Conservation (phyloP, 2,113 vertebrate genomes). For the Budorcas taxicolor region DNA sequence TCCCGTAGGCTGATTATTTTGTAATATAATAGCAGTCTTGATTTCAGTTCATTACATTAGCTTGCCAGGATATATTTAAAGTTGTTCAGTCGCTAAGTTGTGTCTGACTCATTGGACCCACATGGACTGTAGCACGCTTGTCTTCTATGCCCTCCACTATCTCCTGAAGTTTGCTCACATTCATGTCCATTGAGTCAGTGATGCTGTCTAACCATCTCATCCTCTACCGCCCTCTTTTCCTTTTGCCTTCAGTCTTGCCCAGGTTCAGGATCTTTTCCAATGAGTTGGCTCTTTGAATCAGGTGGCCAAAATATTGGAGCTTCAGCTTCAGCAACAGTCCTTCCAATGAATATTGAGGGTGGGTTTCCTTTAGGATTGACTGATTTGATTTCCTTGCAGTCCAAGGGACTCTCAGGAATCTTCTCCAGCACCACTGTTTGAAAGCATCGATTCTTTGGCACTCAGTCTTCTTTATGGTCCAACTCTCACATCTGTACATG, state of each 20-base stretch:
- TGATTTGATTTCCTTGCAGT: background rate
- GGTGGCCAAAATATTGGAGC: background rate
- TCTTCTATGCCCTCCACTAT: background rate
- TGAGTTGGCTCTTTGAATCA: background rate
- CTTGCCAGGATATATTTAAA: slow-evolving; percentile 10
- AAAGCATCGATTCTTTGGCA: background rate
- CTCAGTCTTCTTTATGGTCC: background rate
- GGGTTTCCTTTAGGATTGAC: background rate
- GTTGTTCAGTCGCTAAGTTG: background rate
- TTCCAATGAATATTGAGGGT: background rate
- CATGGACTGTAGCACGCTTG: background rate
- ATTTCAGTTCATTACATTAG: background rate
- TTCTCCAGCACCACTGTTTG: background rate
- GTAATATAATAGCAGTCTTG: background rate
- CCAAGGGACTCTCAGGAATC: background rate
- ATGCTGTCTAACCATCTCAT: background rate
- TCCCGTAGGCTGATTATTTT: slow-evolving; percentile 9
- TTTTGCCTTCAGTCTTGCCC: background rate
- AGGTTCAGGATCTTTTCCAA: background rate
- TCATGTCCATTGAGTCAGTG: background rate
- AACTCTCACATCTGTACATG: background rate
- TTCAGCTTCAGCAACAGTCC: background rate
- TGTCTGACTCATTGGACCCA: background rate
- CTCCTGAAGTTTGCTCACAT: background rate
- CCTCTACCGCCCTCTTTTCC: background rate